Base-by-base conservation (phyloP, 2,888 invertebrate genomes). In the Drosophila meridiana region DNA sequence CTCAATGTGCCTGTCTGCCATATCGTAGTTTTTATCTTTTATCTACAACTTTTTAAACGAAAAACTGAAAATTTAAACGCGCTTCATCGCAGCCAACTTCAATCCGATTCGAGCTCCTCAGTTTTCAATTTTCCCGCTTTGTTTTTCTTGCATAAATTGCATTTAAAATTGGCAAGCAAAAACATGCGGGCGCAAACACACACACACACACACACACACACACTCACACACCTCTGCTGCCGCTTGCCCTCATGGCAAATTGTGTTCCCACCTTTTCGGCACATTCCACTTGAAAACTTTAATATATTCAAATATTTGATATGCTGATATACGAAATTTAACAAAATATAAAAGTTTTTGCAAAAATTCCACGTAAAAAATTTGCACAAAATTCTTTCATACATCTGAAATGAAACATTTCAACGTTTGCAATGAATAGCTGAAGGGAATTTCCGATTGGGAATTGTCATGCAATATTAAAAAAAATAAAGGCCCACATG, bases 141-240 rank as follows among this genome's bases (percentile, higher is more conserved):
- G 81, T 83, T 79, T 72, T 67, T 55, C 59, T 53, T 58, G 69
- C 87, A 77, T 80, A 73, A 75, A 83, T 70, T 73, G 78, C 75
- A 77, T 63, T 77, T 69, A 53, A 60, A 60, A 40, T 45, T 45
- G 48, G 8, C 59, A 55, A 36, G 56, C 48, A 48, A 48, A 48
- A 48, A 40, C 30, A 64, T 58, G 52, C 40, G 30, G 42, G n/a
- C 32, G 14, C 45, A 48, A 38, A 52, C n/a, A n/a, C 8, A 36
- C 14, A 53, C 45, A 42, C 42, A 47, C 47, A 42, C 40, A 38
- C 28, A 13, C 13, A 20, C 48, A 2, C 59, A 36, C 20, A 20
- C 60, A 42, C 60, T 20, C n/a, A 38, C 59, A 40, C 2, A 14
- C 7, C 14, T 3, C 20, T 20, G 34, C 13, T 43, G 20, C 42